Percentiles rank a stretch among this genome's conserved stretches.
These are phyloP conservation scores for Mythimna vitellina DNA, from an alignment of 2,888 invertebrate species.

Conservation along the genomic window DNA sequence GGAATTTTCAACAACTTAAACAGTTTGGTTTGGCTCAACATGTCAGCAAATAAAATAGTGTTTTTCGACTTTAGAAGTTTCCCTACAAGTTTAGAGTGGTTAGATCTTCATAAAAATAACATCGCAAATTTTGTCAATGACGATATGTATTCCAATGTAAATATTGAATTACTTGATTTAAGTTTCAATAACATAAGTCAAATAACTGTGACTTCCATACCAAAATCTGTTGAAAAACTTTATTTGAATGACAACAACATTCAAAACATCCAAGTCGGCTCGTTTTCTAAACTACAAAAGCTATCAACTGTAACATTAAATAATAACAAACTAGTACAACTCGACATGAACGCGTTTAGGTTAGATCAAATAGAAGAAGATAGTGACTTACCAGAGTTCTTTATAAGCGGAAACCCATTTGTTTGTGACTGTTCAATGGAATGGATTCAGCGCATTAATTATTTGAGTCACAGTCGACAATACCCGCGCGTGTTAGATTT, in stretches of 20 bases:
- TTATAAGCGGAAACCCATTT: conserved; percentile 95
- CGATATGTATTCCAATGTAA: conserved; percentile 89
- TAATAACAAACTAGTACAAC: conserved; percentile 93
- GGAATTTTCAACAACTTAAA: conserved; percentile 93
- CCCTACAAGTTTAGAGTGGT: conserved; percentile 93
- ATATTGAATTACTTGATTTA: conserved; percentile 93
- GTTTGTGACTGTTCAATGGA: conserved; percentile 97
- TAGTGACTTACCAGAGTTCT: conserved; percentile 94
- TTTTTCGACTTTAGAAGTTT: conserved; percentile 95
- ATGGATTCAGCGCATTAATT: conserved; percentile 95
- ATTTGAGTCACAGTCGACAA: conserved; percentile 93
- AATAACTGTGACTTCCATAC: conserved; percentile 92
- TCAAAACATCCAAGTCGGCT: conserved; percentile 92
- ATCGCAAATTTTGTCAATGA: conserved; percentile 92
- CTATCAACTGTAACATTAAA: conserved; percentile 94
- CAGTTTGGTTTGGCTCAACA: conserved; percentile 94
- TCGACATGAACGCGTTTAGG: conserved; percentile 94
- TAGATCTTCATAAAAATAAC: conserved; percentile 95
- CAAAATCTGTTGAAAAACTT: conserved; percentile 93
- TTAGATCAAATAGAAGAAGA: conserved; percentile 92
- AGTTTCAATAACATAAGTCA: conserved; percentile 93
- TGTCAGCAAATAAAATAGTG: conserved; percentile 94
- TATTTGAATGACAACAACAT: conserved; percentile 94
- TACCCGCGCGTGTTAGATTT: conserved; percentile 95
- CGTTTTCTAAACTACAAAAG: conserved; percentile 92